These are phyloP conservation scores for Calvadosia cruxmelitensis DNA, from an alignment of 30 jellyfish, hydroid and myxozoan genomes.

Conservation along the genomic window DNA sequence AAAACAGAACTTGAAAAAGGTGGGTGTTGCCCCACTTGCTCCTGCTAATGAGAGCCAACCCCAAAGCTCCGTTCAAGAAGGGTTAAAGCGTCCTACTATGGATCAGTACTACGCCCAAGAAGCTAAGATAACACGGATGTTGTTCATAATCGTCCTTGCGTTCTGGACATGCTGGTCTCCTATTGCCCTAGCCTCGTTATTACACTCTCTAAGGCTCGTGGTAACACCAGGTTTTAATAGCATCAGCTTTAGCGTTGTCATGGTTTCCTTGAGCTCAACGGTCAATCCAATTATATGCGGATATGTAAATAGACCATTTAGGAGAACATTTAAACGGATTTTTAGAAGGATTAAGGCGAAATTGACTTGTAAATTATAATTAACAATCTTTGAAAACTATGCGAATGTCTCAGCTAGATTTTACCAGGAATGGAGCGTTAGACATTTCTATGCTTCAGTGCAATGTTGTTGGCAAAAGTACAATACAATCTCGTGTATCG, in stretches of 20 bases:
- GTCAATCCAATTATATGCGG: constrained; percentile 83
- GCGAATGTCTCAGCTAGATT: no score
- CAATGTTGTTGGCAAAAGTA: no score
- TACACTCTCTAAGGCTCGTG: constrained; percentile 36
- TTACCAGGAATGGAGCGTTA: no score
- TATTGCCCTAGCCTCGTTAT: constrained; percentile 41
- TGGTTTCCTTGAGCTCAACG: constrained; percentile 65
- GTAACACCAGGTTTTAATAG: constrained; percentile 40
- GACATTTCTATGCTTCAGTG: no score
- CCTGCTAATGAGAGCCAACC: no score
- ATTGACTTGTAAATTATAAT: no score
- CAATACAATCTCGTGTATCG: no score
- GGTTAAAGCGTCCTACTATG: constrained; percentile 4
- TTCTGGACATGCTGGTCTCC: constrained; percentile 95
- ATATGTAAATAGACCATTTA: constrained; percentile 48
- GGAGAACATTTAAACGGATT: constrained; percentile 36
- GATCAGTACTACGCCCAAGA: constrained; percentile 20
- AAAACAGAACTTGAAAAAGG: neutral
- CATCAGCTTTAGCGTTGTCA: constrained; percentile 47
- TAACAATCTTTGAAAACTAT: no score
- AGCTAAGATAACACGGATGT: constrained; percentile 78
- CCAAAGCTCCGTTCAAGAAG: no score
- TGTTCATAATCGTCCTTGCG: constrained; percentile 57
- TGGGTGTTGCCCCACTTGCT: neutral
- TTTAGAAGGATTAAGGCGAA: neutral